These are phyloP conservation scores for Leucopsar rothschildi DNA, from an alignment of 2,113 vertebrate species.

Conservation along the genomic window DNA sequence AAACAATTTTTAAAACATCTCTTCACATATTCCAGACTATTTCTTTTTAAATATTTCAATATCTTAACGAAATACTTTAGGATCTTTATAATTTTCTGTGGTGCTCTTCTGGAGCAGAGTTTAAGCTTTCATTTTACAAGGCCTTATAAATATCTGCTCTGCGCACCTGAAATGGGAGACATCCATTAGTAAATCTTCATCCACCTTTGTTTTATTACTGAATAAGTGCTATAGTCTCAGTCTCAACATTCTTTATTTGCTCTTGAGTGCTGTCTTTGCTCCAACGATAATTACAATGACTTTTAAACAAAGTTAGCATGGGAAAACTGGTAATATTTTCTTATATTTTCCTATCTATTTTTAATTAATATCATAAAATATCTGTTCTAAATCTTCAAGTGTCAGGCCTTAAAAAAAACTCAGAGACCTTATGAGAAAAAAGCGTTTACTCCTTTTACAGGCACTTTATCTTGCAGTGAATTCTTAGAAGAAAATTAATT, in stretches of 20 bases:
- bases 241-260: not conserved
- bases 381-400: not conserved
- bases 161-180: not conserved
- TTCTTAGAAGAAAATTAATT: not conserved
- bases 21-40: not conserved
- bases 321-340: not conserved
- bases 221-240: not conserved
- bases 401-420: not conserved
- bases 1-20: slow-evolving; percentile 19
- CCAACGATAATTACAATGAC: not conserved
- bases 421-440: not conserved
- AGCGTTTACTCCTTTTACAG: not conserved
- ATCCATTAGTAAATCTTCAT: not conserved
- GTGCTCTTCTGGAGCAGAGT: not conserved
- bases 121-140: slow-evolving; percentile 23
- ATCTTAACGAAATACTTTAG: not conserved
- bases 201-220: not conserved
- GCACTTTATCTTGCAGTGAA: not conserved
- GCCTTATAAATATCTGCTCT: not conserved
- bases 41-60: slow-evolving; percentile 55
- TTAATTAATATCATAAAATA: not conserved
- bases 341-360: not conserved
- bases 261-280: not conserved
- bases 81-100: slow-evolving; percentile 31
- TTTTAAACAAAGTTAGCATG: not conserved